Conservation (phyloP, 2,113 vertebrate species). For the Camelus dromedarius region DNA sequence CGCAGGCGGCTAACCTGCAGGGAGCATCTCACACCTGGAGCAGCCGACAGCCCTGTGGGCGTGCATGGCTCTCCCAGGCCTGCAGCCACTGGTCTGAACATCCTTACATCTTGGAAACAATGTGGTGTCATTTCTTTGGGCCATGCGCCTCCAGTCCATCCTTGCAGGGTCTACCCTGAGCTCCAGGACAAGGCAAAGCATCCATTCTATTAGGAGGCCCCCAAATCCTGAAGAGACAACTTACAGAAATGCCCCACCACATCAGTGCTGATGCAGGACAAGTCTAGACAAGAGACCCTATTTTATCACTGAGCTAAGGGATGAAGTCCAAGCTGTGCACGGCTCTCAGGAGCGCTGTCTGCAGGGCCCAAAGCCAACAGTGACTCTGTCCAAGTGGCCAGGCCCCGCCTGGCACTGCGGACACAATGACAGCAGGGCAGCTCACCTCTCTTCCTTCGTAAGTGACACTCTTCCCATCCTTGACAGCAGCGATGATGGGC, state of each 20-base stretch:
- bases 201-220: not conserved
- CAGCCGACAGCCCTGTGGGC: not conserved
- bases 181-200: not conserved
- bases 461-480: conserved; percentile 90
- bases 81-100: not conserved
- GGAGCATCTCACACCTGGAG: no score
- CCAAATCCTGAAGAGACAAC: not conserved
- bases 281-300: not conserved
- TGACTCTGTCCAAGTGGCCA: not conserved
- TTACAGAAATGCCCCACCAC: rapidly evolving
- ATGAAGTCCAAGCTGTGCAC: not conserved
- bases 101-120: not conserved
- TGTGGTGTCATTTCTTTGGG: rapidly evolving
- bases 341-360: not conserved
- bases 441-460: conserved; percentile 94
- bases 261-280: rapidly evolving
- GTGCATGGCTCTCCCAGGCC: not conserved
- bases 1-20: rapidly evolving
- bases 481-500: conserved; percentile 92
- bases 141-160: not conserved
- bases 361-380: not conserved
- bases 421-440: rapidly evolving
- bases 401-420: not conserved
- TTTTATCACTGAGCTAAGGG: rapidly evolving
- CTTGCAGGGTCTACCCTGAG: no score